A percentile compares a stretch with the other conserved stretches of the same genome.
phyloP scores from a whole-genome alignment of 2,113 vertebrate species.

The Neopipo cinnamomea region DNA sequence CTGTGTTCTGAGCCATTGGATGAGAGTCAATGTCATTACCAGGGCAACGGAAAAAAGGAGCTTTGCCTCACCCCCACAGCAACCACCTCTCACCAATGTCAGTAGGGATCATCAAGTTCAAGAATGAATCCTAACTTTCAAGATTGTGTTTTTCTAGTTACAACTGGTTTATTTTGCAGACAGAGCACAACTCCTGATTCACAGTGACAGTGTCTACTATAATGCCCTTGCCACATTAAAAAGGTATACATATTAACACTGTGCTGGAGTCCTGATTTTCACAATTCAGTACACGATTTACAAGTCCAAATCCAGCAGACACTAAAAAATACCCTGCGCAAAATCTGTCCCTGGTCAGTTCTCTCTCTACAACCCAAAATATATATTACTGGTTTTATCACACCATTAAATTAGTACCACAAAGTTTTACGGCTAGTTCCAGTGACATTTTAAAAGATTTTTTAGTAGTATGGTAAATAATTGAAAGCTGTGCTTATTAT shows the following conservation, averaged over 20 bases:
- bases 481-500: conserved; percentile 7
- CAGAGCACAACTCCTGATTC: not conserved
- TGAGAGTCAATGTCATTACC: not conserved
- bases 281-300: not conserved
- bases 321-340: not conserved
- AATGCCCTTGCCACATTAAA: not conserved
- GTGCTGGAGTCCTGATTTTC: not conserved
- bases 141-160: not conserved
- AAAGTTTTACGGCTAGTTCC: not conserved
- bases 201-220: not conserved
- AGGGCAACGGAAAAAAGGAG: not conserved
- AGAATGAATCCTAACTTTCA: not conserved
- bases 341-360: not conserved
- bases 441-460: conserved; percentile 3
- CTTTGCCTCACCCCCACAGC: not conserved
- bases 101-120: not conserved
- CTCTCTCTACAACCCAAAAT: not conserved
- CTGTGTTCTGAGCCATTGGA: not conserved
- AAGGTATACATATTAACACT: not conserved
- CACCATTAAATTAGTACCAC: not conserved
- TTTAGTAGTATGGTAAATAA: not conserved
- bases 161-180: not conserved
- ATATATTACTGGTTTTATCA: not conserved
- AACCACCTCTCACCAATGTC: not conserved
- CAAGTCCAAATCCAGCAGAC: not conserved